Base-by-base conservation (phyloP, 2,797 vertebrate species). In the Acrocephalus scirpaceus region DNA sequence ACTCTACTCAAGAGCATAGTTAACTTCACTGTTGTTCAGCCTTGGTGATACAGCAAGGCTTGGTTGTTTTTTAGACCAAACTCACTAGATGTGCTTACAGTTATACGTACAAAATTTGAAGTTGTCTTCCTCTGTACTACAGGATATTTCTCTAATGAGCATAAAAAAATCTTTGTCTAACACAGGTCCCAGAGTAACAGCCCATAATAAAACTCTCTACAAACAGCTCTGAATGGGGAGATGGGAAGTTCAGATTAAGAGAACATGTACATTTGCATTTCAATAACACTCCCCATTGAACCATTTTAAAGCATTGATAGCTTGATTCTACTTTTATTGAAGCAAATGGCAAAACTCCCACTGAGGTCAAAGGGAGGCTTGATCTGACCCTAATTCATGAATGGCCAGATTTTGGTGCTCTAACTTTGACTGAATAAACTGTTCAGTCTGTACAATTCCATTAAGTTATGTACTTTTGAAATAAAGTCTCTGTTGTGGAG, bases 181-280 rank as follows among this genome's bases (percentile, higher is more conserved):
- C 29, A 25, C 11, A 47, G 21, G 30, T 61, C 21, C 18, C 48
- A 82, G 48, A 85, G 58, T 45, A 90, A 51, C 13, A 92, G 18
- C 32, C 50, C 54, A 30, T 58, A 84, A 75, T 45, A 82, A 75
- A 51, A 66, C 64, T 44, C 51, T 85, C 82, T 81, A 53, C 66
- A 91, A 83, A 86, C 48, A 88, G 32, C 17, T 64, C 23, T 91
- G 76, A 97, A 91, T 70, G 60, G 44, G 23, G 66, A 93, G 95
- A 96, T 96, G 48, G 76, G 92, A 95, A 92, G 34, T 71, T 72
- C 51, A 88, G 95, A 96, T 97, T 91, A 90, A 78, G 79, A 88
- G 91, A 92, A 75, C n/a, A 23, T 1, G 1, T 5, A 36, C 36
- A 95, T 97, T 97, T 95, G 87, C 93, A 96, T 96, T 92, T 95